Conservation (phyloP, 2,113 vertebrate genomes). For the Rhegmatorhina hoffmannsi region DNA sequence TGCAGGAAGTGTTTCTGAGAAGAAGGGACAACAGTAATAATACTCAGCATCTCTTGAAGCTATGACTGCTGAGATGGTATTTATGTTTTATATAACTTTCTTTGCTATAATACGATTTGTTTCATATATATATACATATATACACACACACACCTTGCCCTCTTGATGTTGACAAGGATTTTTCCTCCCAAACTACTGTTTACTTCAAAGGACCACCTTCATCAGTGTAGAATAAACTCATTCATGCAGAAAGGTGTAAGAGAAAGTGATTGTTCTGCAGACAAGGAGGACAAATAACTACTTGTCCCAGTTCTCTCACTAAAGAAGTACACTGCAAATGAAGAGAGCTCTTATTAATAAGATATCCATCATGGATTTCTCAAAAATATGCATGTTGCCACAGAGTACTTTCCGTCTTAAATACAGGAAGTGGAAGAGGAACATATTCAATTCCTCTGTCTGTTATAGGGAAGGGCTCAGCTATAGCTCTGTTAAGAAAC, state of each 20-base stretch:
- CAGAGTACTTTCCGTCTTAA: background rate
- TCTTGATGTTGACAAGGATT: background rate
- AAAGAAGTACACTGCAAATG: background rate
- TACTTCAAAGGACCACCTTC: background rate
- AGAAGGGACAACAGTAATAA: background rate
- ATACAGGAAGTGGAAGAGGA: background rate
- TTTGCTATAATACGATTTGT: background rate
- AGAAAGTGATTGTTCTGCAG: background rate
- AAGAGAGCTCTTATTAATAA: background rate
- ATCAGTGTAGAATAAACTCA: background rate
- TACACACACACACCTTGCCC: accelerated
- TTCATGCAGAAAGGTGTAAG: background rate
- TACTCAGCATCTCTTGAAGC: background rate
- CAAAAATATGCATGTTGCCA: background rate
- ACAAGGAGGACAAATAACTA: background rate
- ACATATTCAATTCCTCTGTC: background rate
- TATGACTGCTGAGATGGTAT: background rate
- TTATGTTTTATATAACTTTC: background rate
- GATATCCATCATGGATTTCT: background rate
- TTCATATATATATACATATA: too few species aligned
- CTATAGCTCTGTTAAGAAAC: background rate
- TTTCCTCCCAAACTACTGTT: background rate
- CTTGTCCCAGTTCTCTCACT: background rate
- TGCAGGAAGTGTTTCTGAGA: background rate
- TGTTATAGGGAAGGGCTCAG: background rate